Conservation (phyloP, 2,113 vertebrate genomes). For the Mesocricetus auratus region DNA sequence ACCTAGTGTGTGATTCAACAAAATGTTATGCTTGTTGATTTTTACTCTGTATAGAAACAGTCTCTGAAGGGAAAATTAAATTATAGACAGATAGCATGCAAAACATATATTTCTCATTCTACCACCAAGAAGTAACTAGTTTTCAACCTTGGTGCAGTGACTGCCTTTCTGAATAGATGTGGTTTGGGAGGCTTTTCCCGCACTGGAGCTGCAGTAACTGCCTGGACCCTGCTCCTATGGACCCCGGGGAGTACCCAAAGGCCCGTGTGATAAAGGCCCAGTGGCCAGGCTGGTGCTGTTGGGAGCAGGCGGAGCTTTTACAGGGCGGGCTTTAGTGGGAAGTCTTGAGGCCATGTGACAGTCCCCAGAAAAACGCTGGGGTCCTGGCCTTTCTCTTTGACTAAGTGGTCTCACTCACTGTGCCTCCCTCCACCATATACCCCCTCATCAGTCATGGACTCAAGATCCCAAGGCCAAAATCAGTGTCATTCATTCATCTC, state of each 20-base stretch:
- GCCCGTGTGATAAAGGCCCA: not conserved
- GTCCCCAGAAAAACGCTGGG: not conserved
- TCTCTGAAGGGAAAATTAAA: conserved; percentile 21
- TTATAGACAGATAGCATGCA: not conserved
- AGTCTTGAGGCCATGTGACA: not conserved
- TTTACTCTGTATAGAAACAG: not conserved
- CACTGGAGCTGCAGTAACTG: not conserved
- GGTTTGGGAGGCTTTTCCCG: not conserved
- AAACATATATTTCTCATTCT: not conserved
- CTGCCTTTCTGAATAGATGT: not conserved
- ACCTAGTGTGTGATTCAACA: not conserved
- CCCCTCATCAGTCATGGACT: not conserved
- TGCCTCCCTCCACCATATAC: not conserved
- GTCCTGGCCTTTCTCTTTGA: not conserved
- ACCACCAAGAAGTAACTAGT: not conserved
- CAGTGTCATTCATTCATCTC: not conserved
- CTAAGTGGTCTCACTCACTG: not conserved
- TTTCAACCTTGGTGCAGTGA: not conserved
- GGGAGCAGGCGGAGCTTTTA: not conserved
- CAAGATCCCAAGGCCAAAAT: not conserved
- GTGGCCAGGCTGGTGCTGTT: not conserved
- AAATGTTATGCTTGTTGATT: not conserved
- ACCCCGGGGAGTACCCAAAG: not conserved
- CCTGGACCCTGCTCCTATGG: not conserved
- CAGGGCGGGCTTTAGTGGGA: not conserved